These are phyloP conservation scores for Stegophylla sp. DNA, from an alignment of 2,888 invertebrate species.

Conservation along the genomic window DNA sequence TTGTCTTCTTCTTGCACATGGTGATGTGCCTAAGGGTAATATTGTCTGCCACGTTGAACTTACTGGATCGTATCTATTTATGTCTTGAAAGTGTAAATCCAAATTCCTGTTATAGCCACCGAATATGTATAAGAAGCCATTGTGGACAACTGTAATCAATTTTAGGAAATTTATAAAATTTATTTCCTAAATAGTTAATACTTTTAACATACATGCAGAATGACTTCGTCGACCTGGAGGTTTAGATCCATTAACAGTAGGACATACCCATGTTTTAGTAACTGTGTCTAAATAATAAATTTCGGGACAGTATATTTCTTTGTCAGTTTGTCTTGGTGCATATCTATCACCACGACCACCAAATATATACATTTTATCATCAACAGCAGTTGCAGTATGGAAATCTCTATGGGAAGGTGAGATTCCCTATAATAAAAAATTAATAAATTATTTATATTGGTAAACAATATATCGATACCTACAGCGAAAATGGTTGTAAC, in stretches of 20 bases:
- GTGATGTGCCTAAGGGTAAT: constrained; percentile 70
- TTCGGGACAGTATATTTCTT: constrained; percentile 80
- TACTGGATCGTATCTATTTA: constrained; percentile 76
- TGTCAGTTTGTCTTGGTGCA: constrained; percentile 71
- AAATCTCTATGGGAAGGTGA: constrained; percentile 78
- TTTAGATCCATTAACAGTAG: not conserved
- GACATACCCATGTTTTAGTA: constrained; percentile 25
- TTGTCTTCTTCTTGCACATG: constrained; percentile 76
- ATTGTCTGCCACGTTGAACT: constrained; percentile 72
- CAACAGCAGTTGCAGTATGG: constrained; percentile 82
- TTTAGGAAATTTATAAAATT: not conserved
- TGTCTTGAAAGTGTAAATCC: constrained; percentile 82
- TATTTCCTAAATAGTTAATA: constrained; percentile 15
- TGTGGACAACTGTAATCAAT: constrained; percentile 75
- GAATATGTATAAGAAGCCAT: constrained; percentile 82
- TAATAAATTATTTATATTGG: not conserved
- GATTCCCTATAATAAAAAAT: constrained; percentile 65
- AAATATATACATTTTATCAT: constrained; percentile 84
- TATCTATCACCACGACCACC: constrained; percentile 84
- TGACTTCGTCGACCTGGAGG: constrained; percentile 87
- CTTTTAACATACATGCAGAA: constrained; percentile 78
- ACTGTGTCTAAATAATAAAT: constrained; percentile 75
- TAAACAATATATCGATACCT: too few species aligned
- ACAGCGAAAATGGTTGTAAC: too few species aligned
- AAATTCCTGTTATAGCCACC: constrained; percentile 85